Percentiles rank a stretch among this genome's conserved stretches.
Conservation (phyloP, 1,140 invertebrate species). For the Lepidurus couesii region DNA sequence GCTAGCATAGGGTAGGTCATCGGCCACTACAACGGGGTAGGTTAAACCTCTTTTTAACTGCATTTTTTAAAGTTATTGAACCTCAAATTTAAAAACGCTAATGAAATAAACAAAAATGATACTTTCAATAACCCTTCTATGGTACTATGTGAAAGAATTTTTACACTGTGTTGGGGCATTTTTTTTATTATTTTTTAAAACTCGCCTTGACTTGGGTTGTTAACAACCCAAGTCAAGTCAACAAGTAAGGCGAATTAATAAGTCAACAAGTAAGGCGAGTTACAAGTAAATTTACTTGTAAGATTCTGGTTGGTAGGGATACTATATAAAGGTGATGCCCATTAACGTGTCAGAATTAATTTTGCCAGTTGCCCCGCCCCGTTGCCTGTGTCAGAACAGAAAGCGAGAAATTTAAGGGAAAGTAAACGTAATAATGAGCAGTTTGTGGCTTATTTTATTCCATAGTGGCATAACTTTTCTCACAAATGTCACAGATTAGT, state of each 20-base stretch:
- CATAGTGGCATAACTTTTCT: background rate
- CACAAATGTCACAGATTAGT: background rate
- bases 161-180: background rate
- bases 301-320: background rate
- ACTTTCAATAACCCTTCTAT: background rate
- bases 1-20: background rate
- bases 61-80: background rate
- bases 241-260: too few relatives aligned
- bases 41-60: background rate
- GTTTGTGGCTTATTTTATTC: background rate
- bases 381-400: background rate
- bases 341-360: slow-evolving; percentile 1
- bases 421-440: background rate
- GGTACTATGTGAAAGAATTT: background rate
- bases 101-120: background rate
- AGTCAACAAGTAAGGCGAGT: too few relatives aligned
- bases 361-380: background rate
- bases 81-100: background rate
- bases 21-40: background rate
- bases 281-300: background rate
- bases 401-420: background rate
- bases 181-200: background rate
- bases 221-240: too few relatives aligned
- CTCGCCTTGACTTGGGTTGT: too few relatives aligned
- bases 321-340: background rate